These are phyloP conservation scores for Cerastis rubricosa DNA, from an alignment of 2,888 invertebrate species.

Conservation along the genomic window DNA sequence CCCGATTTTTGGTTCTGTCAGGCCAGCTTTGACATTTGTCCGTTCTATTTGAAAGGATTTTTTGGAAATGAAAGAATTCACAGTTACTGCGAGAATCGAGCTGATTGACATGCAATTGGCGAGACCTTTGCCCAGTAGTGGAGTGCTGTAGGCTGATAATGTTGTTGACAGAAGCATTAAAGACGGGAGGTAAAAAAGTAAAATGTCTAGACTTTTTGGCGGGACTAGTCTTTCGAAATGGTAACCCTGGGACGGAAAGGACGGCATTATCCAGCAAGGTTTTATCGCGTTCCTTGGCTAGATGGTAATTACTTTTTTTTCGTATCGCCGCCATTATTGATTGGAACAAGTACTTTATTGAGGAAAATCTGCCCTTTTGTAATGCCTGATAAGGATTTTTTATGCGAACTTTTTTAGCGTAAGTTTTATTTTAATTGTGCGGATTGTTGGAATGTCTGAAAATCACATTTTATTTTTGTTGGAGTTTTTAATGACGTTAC, in stretches of 20 bases:
- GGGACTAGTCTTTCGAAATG: background rate
- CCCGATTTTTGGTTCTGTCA: too few species aligned
- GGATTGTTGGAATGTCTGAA: background rate
- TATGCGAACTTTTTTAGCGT: background rate
- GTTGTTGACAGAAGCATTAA: background rate
- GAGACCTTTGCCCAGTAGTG: background rate
- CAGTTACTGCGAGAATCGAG: background rate
- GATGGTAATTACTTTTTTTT: conserved; percentile 63
- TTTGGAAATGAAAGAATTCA: background rate
- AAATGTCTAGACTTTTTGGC: background rate
- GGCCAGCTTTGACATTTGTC: background rate
- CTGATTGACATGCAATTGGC: background rate
- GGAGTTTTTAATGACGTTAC: background rate
- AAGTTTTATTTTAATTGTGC: background rate
- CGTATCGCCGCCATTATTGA: conserved; percentile 52
- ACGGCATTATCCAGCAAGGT: conserved; percentile 50
- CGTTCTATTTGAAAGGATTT: background rate
- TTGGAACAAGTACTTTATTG: conserved; percentile 56
- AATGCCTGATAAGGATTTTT: conserved; percentile 18
- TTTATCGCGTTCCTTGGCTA: conserved; percentile 52
- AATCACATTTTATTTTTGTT: background rate
- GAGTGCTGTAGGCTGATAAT: background rate
- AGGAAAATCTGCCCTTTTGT: conserved; percentile 44
- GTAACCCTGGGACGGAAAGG: conserved; percentile 12
- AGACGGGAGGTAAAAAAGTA: background rate